Evolutionary conservation across 2,888 invertebrate species (phyloP).

Genomic region (Ypsolopha scabrella): DNA sequence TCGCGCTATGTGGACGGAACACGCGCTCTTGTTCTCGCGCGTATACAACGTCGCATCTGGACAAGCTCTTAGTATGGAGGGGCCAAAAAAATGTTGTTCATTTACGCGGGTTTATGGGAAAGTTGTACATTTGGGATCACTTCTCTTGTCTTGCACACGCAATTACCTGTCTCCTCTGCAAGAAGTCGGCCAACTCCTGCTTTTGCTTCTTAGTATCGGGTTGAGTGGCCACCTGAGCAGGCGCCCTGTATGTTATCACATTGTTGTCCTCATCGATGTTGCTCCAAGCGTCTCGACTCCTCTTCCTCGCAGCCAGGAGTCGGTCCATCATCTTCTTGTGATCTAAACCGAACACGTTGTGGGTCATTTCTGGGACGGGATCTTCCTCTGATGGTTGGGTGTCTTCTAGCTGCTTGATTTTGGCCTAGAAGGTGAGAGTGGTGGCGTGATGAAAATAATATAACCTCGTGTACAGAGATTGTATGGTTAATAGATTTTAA

Average conservation of each 20-base stretch:
- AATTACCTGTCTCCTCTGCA: constrained; percentile 60
- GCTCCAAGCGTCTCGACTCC: constrained; percentile 66
- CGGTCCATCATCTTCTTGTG: constrained; percentile 74
- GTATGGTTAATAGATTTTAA: not conserved
- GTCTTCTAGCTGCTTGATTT: constrained; percentile 50
- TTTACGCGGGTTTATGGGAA: too few species aligned
- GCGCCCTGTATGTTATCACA: constrained; percentile 41
- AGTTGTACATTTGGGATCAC: too few species aligned
- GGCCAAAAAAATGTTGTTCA: too few species aligned
- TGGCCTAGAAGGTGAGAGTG: constrained; percentile 32
- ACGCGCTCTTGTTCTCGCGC: too few species aligned
- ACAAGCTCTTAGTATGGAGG: too few species aligned
- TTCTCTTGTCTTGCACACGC: too few species aligned
- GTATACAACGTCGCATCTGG: too few species aligned
- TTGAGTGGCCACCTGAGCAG: constrained; percentile 14
- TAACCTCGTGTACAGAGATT: not conserved
- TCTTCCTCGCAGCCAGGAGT: constrained; percentile 60
- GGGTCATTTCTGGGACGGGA: constrained; percentile 76
- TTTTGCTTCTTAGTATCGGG: constrained; percentile 39
- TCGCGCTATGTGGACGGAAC: too few species aligned
- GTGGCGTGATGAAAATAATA: not conserved
- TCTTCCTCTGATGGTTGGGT: constrained; percentile 38
- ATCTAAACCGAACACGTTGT: constrained; percentile 78
- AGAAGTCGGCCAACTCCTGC: constrained; percentile 66
- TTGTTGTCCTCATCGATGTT: constrained; percentile 17